Conservation (phyloP, 2,113 vertebrate genomes). For the Vombatus ursinus region DNA sequence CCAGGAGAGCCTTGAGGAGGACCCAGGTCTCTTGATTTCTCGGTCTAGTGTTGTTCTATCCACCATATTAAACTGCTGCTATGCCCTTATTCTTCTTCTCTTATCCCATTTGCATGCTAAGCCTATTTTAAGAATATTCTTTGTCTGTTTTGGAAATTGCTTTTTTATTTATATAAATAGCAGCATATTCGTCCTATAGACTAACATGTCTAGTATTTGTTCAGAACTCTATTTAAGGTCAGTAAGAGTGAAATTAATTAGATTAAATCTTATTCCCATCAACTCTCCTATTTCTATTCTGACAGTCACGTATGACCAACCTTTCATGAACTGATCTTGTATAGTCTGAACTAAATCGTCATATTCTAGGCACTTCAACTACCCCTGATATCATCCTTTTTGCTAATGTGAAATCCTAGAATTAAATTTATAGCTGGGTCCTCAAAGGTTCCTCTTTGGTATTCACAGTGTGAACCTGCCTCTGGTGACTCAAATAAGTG, state of each 20-base stretch:
- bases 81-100: not conserved
- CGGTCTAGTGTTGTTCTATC: not conserved
- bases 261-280: not conserved
- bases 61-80: not conserved
- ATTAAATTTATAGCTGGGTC: not conserved
- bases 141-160: conserved; percentile 38
- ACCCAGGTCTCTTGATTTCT: not conserved
- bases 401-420: conserved; percentile 7
- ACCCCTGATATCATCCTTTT: conserved; percentile 21
- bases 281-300: conserved; percentile 48
- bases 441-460: not conserved
- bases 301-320: conserved; percentile 46
- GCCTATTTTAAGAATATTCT: conserved; percentile 21
- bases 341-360: conserved; percentile 43
- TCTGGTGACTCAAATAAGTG: conserved; percentile 22
- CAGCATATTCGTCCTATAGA: conserved; percentile 24
- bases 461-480: conserved; percentile 1
- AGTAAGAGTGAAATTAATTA: conserved; percentile 54
- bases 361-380: not conserved
- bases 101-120: conserved; percentile 2
- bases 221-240: not conserved
- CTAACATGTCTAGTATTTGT: conserved; percentile 9
- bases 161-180: conserved; percentile 20
- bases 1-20: not conserved
- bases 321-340: conserved; percentile 55